A percentile compares a stretch with the other conserved stretches of the same genome.
phyloP scores from a whole-genome alignment of 1,140 invertebrate species.

The Venustaconcha ellipsiformis region DNA sequence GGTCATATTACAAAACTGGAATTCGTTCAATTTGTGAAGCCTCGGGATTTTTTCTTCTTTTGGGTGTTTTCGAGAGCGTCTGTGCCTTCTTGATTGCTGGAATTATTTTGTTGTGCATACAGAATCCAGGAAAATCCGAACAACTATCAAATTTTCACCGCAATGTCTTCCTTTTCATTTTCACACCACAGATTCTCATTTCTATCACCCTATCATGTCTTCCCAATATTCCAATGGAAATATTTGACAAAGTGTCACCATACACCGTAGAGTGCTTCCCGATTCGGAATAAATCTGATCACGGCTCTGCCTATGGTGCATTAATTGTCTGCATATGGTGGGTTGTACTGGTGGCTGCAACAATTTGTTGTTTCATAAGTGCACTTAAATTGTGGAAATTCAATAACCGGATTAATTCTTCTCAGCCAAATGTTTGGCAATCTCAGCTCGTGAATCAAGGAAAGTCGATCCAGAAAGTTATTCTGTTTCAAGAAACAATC shows the following conservation, averaged over 20 bases:
- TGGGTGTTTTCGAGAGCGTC: conserved; percentile 27
- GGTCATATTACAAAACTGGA: conserved; percentile 6
- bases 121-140: conserved; percentile 29
- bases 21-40: conserved; percentile 11
- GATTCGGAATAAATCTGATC: conserved; percentile 35
- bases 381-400: conserved; percentile 43
- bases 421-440: conserved; percentile 52
- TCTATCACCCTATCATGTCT: conserved; percentile 23
- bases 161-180: conserved; percentile 29
- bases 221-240: conserved; percentile 31
- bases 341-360: conserved; percentile 20
- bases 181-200: conserved; percentile 38
- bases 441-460: conserved; percentile 40
- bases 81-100: conserved; percentile 17
- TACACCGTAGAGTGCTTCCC: conserved; percentile 45
- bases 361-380: conserved; percentile 31
- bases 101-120: conserved; percentile 25
- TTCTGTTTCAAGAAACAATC: conserved; percentile 29
- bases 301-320: conserved; percentile 41
- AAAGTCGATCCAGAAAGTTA: conserved; percentile 23
- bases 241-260: conserved; percentile 31
- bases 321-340: conserved; percentile 43
- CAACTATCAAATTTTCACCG: conserved; percentile 24
- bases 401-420: conserved; percentile 44
- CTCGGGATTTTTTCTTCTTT: conserved; percentile 41